Conservation (phyloP, 92 coral and sea anemone genomes). For the Nematostella vectensis region DNA sequence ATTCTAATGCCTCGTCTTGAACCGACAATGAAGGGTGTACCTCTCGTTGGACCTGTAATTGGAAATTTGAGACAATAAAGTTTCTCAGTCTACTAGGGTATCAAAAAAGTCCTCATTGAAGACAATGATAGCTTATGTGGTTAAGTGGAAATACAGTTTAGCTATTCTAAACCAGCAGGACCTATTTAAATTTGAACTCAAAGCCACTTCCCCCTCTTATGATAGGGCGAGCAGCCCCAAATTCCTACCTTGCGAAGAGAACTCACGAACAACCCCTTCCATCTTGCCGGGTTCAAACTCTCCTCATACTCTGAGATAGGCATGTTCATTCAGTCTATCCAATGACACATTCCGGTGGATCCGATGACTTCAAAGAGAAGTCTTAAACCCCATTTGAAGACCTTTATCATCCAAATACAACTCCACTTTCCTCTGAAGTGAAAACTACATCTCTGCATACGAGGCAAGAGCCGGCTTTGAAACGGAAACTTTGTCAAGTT, state of each 20-base stretch:
- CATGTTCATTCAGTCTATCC: slow-evolving; percentile 53
- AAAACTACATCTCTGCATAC: not conserved
- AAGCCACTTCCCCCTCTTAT: slow-evolving; percentile 50
- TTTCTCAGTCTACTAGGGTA: not conserved
- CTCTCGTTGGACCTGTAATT: slow-evolving; percentile 79
- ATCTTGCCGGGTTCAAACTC: slow-evolving; percentile 66
- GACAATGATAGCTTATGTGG: too few relatives aligned
- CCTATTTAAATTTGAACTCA: slow-evolving; percentile 20
- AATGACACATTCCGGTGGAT: slow-evolving; percentile 60
- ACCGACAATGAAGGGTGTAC: slow-evolving; percentile 83
- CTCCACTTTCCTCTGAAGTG: not conserved
- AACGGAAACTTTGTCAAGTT: not conserved
- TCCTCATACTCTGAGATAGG: slow-evolving; percentile 85
- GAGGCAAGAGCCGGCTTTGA: not conserved
- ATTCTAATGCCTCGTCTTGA: slow-evolving; percentile 87
- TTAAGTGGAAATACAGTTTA: too few relatives aligned
- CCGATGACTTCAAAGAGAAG: slow-evolving; percentile 7
- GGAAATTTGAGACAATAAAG: slow-evolving; percentile 19
- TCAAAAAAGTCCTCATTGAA: not conserved
- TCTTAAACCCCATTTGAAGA: not conserved
- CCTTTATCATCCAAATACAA: not conserved
- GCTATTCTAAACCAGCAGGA: too few relatives aligned
- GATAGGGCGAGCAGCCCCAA: too few relatives aligned
- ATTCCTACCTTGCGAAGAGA: slow-evolving; percentile 81
- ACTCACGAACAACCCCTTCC: slow-evolving; percentile 87